Percentiles rank a stretch among this genome's conserved stretches.
These are phyloP conservation scores for Drosophila suboccidentalis DNA, from an alignment of 2,888 invertebrate genomes.

Conservation along the genomic window DNA sequence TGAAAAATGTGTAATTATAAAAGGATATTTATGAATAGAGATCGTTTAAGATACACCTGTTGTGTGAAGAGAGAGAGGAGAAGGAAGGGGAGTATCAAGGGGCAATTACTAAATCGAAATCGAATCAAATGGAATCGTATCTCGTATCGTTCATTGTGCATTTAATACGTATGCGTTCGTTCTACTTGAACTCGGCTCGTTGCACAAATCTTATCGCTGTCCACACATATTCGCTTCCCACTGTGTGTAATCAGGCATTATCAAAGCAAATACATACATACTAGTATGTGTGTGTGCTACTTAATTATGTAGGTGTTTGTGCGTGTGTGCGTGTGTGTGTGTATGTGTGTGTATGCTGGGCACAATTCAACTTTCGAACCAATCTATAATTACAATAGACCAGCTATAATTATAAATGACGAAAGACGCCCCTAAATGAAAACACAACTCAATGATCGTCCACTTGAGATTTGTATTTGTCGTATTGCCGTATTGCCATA, in stretches of 20 bases:
- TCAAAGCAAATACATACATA: slow-evolving; percentile 47
- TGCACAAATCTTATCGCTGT: slow-evolving; percentile 76
- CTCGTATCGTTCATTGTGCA: slow-evolving; percentile 41
- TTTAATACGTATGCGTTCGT: slow-evolving; percentile 45
- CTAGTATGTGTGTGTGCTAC: slow-evolving; percentile 13
- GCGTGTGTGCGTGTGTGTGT: slow-evolving; percentile 5
- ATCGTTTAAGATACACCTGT: background rate
- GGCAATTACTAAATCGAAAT: slow-evolving; percentile 11
- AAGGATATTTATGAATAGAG: background rate
- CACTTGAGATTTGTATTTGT: slow-evolving; percentile 48
- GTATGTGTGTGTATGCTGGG: slow-evolving; percentile 28
- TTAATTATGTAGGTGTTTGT: background rate
- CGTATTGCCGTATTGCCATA: slow-evolving; percentile 17
- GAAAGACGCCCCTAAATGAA: slow-evolving; percentile 52
- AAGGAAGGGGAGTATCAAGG: background rate
- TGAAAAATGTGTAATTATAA: background rate
- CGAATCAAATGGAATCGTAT: slow-evolving; percentile 33
- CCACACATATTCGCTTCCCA: slow-evolving; percentile 50
- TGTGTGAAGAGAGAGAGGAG: background rate
- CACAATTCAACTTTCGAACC: slow-evolving; percentile 29
- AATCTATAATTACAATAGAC: slow-evolving; percentile 74
- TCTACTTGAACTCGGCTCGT: slow-evolving; percentile 72
- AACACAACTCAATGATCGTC: slow-evolving; percentile 43
- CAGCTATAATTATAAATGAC: slow-evolving; percentile 79
- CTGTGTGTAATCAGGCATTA: slow-evolving; percentile 71